Evolutionary conservation across 2,888 invertebrate species (phyloP), one percentile per base, ranked within the genome.

Genomic region (Drosophila setosimentum): DNA sequence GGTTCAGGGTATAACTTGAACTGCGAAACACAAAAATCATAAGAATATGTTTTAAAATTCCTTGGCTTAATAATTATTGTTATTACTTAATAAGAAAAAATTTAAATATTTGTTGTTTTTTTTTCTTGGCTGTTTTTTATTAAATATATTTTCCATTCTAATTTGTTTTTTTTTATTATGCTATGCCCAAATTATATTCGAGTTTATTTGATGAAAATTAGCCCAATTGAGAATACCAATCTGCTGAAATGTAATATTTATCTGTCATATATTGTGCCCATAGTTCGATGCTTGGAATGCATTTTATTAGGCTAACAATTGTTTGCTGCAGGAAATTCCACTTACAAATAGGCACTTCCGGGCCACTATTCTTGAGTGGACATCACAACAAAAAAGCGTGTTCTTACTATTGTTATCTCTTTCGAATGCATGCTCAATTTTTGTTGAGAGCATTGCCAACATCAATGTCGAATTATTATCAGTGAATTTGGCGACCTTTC

Each of bases 401-500:
- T 27, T 57, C 66, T 7, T 11, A 11, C 21, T 67, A 51, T 48
- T 40, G 63, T 60, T 54, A 24, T 66, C 59, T 58, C 74, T 60
- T 33, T 67, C 63, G 13, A 24, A 33, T 40, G 54, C 54, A 73
- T n/a, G 50, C 37, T 30, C 27, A 33, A 60, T 53, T 61, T 69
- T 33, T 65, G 13, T 33, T 35, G n/a, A 21, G 35, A 42, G 89
- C 79, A 67, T 87, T 87, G 90, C 90, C 90, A 87, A 68, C 80
- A 71, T 40, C 49, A 55, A 73, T 55, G 64, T 61, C 5, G 11
- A 57, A 62, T 68, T 87, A 88, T 87, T 87, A 87, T 87, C 87
- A 87, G 90, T 85, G 70, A 87, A 90, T 82, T 87, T 79, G 75
- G 76, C 79, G 84, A 85, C 85, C 85, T 85, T 85, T 84, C 70